phyloP scores from a whole-genome alignment of 2,113 vertebrate genomes.

The Cyprinodon brontotheroides region DNA sequence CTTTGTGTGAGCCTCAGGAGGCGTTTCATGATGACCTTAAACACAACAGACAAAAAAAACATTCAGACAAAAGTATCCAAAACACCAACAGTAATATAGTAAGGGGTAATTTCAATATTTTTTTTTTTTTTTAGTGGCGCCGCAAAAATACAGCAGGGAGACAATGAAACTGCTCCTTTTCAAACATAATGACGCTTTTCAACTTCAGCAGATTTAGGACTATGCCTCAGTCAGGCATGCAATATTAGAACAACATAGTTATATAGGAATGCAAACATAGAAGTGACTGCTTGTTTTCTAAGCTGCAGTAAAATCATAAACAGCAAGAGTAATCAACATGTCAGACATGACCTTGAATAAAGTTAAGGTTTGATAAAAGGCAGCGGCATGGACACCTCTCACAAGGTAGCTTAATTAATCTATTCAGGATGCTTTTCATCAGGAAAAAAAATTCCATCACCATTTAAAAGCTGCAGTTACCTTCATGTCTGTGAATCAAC shows the following conservation, averaged over 20 bases:
- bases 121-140: too few species aligned
- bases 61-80: neutral
- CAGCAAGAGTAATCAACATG: neutral
- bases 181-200: neutral
- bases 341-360: neutral
- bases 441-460: too few species aligned
- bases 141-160: too few species aligned
- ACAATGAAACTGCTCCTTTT: neutral
- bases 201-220: neutral
- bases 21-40: constrained; percentile 94
- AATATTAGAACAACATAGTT: neutral
- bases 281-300: neutral
- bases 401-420: too few species aligned
- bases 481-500: too few species aligned
- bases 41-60: neutral
- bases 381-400: neutral
- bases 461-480: too few species aligned
- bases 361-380: neutral
- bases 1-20: constrained; percentile 90
- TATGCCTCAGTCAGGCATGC: neutral
- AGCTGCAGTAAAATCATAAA: neutral
- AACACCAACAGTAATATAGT: neutral
- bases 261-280: neutral
- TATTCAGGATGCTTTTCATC: too few species aligned
- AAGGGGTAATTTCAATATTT: too few species aligned